Conservation (phyloP, 2,113 vertebrate species). For the Procavia capensis region DNA sequence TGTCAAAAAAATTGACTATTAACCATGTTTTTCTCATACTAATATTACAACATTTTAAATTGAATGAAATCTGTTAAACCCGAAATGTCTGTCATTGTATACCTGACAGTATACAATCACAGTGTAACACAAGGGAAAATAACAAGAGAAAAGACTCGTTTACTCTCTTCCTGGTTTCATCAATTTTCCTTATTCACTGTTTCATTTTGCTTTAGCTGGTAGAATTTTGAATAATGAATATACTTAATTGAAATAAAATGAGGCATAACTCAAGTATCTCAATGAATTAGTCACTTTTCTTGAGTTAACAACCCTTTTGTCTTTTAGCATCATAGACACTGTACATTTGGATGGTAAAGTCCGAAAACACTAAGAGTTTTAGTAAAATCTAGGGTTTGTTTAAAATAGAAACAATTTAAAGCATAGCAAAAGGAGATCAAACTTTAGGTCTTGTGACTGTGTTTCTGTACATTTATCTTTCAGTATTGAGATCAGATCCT, state of each 20-base stretch:
- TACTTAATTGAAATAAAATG: constrained; percentile 70
- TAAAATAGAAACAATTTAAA: constrained; percentile 20
- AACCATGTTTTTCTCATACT: constrained; percentile 59
- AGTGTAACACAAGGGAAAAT: not conserved
- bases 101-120: constrained; percentile 55
- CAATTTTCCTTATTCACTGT: constrained; percentile 48
- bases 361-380: constrained; percentile 17
- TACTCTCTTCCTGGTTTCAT: constrained; percentile 52
- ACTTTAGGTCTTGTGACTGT: constrained; percentile 20
- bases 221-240: constrained; percentile 62
- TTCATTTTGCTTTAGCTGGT: constrained; percentile 70
- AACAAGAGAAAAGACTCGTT: not conserved
- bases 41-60: constrained; percentile 67
- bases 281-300: not conserved
- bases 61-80: not conserved
- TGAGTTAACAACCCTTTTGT: not conserved
- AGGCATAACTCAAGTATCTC: constrained; percentile 25
- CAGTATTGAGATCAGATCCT: constrained; percentile 48
- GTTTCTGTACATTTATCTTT: constrained; percentile 52
- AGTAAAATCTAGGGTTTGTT: constrained; percentile 42
- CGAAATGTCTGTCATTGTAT: constrained; percentile 23
- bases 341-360: not conserved
- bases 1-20: constrained; percentile 16
- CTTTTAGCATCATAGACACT: not conserved
- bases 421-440: not conserved